Evolutionary conservation across 2,797 vertebrate species (phyloP).

Genomic region (Falco peregrinus): DNA sequence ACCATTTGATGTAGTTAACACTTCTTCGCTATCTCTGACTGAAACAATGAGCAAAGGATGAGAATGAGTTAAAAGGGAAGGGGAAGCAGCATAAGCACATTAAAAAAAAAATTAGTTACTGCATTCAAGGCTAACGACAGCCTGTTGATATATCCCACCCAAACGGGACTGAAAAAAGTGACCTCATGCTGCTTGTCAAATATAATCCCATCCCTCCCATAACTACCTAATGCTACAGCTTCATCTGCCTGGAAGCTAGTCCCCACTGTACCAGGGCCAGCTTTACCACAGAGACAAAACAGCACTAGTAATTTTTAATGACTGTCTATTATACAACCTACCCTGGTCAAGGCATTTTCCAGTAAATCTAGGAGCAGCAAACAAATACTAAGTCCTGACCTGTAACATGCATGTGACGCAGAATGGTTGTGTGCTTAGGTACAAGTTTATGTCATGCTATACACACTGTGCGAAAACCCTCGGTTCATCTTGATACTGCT

Average conservation of each 20-base stretch:
- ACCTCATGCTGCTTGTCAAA: conserved; percentile 63
- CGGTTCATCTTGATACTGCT: not conserved
- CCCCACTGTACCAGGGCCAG: not conserved
- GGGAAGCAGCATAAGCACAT: not conserved
- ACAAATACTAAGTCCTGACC: not conserved
- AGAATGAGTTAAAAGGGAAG: not conserved
- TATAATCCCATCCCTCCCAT: conserved; percentile 44
- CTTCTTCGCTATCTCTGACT: not conserved
- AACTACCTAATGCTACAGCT: conserved; percentile 7
- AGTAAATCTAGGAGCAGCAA: not conserved
- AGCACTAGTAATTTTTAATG: not conserved
- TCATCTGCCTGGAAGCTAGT: conserved; percentile 4
- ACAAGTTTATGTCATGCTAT: not conserved
- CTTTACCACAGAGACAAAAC: not conserved
- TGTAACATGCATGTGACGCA: accelerated
- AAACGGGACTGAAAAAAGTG: conserved; percentile 25
- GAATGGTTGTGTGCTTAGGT: not conserved
- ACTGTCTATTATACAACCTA: not conserved
- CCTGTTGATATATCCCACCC: conserved; percentile 54
- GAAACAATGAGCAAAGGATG: not conserved
- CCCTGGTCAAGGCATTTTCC: not conserved
- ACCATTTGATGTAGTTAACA: not conserved
- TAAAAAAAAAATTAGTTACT: not conserved
- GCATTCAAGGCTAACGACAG: not conserved
- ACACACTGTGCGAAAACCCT: not conserved